Evolutionary conservation across 2,797 vertebrate species (phyloP).

Genomic region (Periparus ater): DNA sequence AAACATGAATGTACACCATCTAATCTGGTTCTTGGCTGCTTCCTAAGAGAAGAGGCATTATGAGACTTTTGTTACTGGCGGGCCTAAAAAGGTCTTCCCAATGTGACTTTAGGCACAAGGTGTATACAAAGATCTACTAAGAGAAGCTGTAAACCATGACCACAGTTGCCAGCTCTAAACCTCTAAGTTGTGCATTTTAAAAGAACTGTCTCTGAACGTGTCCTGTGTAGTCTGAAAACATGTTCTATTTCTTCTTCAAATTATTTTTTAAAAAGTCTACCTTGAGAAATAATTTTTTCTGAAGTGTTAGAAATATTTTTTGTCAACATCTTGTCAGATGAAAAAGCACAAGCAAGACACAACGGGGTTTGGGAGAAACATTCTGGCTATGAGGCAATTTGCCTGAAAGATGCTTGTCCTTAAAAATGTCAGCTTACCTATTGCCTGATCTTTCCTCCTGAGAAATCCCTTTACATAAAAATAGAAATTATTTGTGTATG

Average conservation of each 20-base stretch:
- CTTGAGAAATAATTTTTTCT: background rate
- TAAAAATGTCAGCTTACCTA: background rate
- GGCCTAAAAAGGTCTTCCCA: background rate
- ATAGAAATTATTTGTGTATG: background rate
- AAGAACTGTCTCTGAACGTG: background rate
- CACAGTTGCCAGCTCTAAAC: background rate
- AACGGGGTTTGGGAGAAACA: background rate
- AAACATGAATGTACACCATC: background rate
- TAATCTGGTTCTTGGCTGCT: background rate
- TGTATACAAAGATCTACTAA: background rate
- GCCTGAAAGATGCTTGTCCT: background rate
- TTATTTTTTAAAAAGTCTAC: background rate
- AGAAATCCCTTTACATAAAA: background rate
- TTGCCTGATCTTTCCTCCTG: background rate
- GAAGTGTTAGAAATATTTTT: background rate
- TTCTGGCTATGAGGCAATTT: background rate
- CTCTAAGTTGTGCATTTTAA: background rate
- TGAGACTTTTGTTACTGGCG: background rate
- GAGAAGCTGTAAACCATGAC: background rate
- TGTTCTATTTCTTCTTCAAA: background rate
- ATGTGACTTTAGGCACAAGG: background rate
- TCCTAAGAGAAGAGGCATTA: background rate
- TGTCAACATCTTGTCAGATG: background rate
- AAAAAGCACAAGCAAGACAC: background rate
- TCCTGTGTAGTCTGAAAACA: background rate